Conservation (phyloP, 2,113 vertebrate species). For the Gorilla gorilla region DNA sequence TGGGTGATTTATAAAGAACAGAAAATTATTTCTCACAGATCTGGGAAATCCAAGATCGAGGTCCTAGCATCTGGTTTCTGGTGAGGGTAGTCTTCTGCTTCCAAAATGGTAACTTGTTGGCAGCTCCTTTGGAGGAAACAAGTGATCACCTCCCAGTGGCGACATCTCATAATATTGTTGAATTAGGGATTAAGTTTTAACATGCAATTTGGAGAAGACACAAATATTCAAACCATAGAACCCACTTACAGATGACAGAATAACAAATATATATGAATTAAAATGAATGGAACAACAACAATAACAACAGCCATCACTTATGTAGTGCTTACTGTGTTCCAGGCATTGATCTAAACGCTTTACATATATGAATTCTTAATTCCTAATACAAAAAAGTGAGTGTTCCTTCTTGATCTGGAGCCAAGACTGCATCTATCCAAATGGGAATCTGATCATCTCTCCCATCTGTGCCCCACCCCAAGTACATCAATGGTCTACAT, state of each 20-base stretch:
- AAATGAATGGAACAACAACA: background rate
- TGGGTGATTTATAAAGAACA: background rate
- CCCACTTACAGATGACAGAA: background rate
- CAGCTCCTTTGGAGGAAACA: accelerated
- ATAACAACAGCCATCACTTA: background rate
- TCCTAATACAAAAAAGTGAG: background rate
- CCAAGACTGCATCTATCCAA: constrained; percentile 27
- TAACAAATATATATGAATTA: background rate
- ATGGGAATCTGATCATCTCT: background rate
- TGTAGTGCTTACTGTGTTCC: accelerated
- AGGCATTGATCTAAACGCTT: background rate
- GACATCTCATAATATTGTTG: background rate
- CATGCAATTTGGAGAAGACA: background rate
- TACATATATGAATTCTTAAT: background rate
- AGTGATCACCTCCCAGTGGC: background rate
- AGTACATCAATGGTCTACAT: background rate
- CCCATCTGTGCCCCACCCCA: background rate
- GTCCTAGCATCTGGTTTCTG: background rate
- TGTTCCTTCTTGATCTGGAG: background rate
- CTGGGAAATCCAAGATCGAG: too few relatives aligned
- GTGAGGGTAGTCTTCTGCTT: background rate
- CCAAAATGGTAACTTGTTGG: background rate
- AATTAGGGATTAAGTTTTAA: background rate
- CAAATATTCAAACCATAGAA: background rate
- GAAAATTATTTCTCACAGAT: background rate